Conservation (phyloP, 1,140 invertebrate genomes). For the Drosophila orosa region DNA sequence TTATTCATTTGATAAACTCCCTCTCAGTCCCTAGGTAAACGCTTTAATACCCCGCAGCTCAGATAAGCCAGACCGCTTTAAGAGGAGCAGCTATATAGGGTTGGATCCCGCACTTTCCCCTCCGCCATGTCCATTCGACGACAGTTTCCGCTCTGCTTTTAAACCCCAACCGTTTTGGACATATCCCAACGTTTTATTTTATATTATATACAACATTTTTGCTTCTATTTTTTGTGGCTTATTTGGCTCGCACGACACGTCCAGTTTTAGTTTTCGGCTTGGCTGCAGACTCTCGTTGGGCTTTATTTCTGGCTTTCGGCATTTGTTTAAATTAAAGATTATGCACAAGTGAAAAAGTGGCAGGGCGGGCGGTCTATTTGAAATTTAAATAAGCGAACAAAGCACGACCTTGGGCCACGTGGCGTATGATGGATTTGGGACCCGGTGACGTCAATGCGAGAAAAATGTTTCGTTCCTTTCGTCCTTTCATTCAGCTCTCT, state of each 20-base stretch:
- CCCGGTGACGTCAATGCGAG: constrained; percentile 43
- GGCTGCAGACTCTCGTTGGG: constrained; percentile 51
- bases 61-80: constrained; percentile 15
- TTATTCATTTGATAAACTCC: constrained; percentile 11
- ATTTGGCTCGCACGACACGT: constrained; percentile 71
- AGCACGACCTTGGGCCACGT: constrained; percentile 53
- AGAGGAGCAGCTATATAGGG: constrained; percentile 1
- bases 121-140: constrained; percentile 24
- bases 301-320: constrained; percentile 73
- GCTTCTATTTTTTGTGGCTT: constrained; percentile 67
- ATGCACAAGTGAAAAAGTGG: constrained; percentile 60
- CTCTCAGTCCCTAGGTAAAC: background rate
- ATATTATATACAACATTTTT: constrained; percentile 40
- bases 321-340: constrained; percentile 81
- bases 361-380: constrained; percentile 41
- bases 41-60: constrained; percentile 9
- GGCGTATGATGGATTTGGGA: constrained; percentile 54
- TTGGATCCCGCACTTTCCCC: background rate
- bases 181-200: constrained; percentile 36
- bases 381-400: constrained; percentile 69
- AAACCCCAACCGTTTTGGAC: constrained; percentile 28
- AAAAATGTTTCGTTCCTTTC: constrained; percentile 2
- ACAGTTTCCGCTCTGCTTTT: constrained; percentile 35
- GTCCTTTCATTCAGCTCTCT: background rate
- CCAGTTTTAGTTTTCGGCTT: constrained; percentile 56